A percentile compares a stretch with the other conserved stretches of the same genome.
These are phyloP conservation scores for Phaedon cochleariae DNA, from an alignment of 2,888 invertebrate species.

Conservation along the genomic window DNA sequence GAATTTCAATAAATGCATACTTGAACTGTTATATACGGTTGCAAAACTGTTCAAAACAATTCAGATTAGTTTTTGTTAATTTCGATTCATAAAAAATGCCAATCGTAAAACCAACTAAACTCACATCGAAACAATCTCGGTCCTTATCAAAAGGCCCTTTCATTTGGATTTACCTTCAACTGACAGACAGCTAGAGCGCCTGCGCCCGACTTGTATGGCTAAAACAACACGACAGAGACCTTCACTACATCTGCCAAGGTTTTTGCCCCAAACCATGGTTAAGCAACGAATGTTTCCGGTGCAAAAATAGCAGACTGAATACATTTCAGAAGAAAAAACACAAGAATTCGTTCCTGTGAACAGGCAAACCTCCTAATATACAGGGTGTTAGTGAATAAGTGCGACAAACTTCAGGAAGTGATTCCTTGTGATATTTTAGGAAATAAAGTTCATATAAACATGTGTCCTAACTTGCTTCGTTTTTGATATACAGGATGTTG, in stretches of 20 bases:
- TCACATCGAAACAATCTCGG: slow-evolving; percentile 44
- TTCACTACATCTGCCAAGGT: slow-evolving; percentile 46
- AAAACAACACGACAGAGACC: slow-evolving; percentile 60
- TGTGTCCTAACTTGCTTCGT: no score
- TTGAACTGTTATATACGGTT: background rate
- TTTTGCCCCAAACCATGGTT: slow-evolving; percentile 38
- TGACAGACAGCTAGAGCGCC: slow-evolving; percentile 62
- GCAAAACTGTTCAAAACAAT: background rate
- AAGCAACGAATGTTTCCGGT: background rate
- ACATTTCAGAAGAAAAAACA: no score
- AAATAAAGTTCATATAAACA: no score
- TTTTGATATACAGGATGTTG: no score
- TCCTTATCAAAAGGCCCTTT: slow-evolving; percentile 47
- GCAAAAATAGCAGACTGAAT: no score
- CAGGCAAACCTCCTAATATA: no score
- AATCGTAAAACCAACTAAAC: slow-evolving; percentile 38
- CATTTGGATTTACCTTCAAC: slow-evolving; percentile 63
- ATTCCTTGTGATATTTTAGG: no score
- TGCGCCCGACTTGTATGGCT: slow-evolving; percentile 64
- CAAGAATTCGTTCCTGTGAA: no score
- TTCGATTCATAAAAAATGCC: background rate
- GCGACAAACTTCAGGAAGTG: no score
- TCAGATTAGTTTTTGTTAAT: slow-evolving; percentile 5
- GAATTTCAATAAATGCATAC: background rate
- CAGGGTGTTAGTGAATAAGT: no score